Evolutionary conservation across 2,888 invertebrate genomes (phyloP).

Genomic region (Callimorpha dominula): DNA sequence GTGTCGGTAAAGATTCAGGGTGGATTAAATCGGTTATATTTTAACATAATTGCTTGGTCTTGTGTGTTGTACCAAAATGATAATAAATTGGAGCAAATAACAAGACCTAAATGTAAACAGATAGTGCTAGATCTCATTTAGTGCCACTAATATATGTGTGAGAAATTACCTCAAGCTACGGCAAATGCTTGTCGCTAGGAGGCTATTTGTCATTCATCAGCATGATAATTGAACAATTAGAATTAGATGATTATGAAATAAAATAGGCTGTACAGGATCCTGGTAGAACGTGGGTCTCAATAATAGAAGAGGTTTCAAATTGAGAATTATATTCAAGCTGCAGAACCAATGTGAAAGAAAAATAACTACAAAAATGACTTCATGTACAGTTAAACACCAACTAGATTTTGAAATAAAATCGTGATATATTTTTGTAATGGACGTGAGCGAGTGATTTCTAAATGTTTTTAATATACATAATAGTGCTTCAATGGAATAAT

Average conservation of each 20-base stretch:
- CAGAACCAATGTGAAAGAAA: too few relatives aligned
- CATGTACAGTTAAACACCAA: conserved; percentile 12
- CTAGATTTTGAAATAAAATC: conserved; percentile 24
- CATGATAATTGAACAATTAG: not conserved
- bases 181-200: not conserved
- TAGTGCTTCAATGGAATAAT: conserved; percentile 37
- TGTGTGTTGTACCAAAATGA: not conserved
- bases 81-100: not conserved
- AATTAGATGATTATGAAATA: too few relatives aligned
- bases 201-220: not conserved
- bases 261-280: too few relatives aligned
- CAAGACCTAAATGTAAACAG: not conserved
- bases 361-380: conserved; percentile 1
- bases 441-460: conserved; percentile 32
- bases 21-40: not conserved
- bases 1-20: not conserved
- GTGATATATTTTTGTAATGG: conserved; percentile 32
- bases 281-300: too few relatives aligned
- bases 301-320: too few relatives aligned
- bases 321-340: too few relatives aligned
- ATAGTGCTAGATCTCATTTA: not conserved
- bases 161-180: not conserved
- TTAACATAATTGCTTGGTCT: not conserved
- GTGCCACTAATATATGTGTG: not conserved
- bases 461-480: conserved; percentile 47